A percentile compares a stretch with the other conserved stretches of the same genome.
These are phyloP conservation scores for Rhynchomys soricoides DNA, from an alignment of 2,113 vertebrate species.

Conservation along the genomic window DNA sequence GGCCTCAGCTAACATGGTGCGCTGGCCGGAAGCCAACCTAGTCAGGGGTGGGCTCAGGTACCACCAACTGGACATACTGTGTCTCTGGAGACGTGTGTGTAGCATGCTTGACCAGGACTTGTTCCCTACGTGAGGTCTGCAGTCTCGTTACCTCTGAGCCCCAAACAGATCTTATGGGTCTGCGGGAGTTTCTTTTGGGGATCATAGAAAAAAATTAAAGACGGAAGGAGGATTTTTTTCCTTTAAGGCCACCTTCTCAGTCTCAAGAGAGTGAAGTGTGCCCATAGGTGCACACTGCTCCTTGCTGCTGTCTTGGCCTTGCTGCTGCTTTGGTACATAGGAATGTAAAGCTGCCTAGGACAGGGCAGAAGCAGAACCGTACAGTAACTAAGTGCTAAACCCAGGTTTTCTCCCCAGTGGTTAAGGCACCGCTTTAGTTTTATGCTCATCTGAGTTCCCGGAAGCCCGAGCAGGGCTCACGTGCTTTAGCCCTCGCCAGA, in stretches of 20 bases:
- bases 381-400: rapidly evolving
- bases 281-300: rapidly evolving
- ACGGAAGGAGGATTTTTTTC: neutral
- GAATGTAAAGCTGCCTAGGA: neutral
- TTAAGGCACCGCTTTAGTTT: neutral
- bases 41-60: neutral
- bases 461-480: neutral
- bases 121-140: neutral
- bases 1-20: no score
- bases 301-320: neutral
- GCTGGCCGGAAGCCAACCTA: neutral
- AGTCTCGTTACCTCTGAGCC: neutral
- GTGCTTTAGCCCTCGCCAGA: no score
- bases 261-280: neutral
- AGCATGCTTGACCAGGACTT: neutral
- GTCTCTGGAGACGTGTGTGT: neutral
- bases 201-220: neutral
- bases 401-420: neutral
- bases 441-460: neutral
- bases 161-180: neutral
- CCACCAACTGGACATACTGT: neutral
- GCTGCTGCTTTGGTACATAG: neutral
- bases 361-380: neutral
- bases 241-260: neutral
- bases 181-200: neutral